Evolutionary conservation across 2,797 vertebrate species (phyloP), one percentile per base, ranked within the genome.

Genomic region (Silurus aristotelis): DNA sequence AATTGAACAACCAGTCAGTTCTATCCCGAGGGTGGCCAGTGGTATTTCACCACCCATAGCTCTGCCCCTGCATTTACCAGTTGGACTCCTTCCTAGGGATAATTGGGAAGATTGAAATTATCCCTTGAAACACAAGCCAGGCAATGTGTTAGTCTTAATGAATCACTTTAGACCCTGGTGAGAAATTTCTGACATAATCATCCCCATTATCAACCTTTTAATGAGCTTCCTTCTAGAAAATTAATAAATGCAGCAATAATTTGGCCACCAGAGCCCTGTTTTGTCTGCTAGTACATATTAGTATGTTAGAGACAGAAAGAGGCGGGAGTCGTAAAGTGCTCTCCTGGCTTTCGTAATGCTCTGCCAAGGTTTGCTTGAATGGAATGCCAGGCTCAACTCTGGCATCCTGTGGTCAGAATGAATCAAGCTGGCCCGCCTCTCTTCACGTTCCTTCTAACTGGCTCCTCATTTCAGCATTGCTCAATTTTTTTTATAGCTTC

Each of bases 171-270:
- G 87, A 93, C 91, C 91, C 91, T 55, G 78, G 88, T 82, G 93
- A 94, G 92, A 93, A 93, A 92, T 93, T 90, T 93, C 89, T 71
- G 48, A 83, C 90, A 92, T 88, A 94, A 94, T 94, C 93, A 91
- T 94, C 92, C 93, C 93, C 89, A 95, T 95, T 95, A 94, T 94
- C 91, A 88, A 91, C 92, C 48, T 92, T 92, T 94, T 94, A 95
- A 95, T 95, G 90, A 87, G 88, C 87, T 93, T 91, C 91, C 91
- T 90, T n/a, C 89, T 89, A 91, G 91, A 92, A 94, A 93, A 95
- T 94, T 89, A 94, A 94, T 94, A 92, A 91, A 94, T 90, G 90
- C 93, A 92, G 93, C 91, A 90, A 93, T 95, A 93, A 95, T 94
- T 94, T 94, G 91, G 92, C 91, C 94, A 92, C 93, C 91, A 90